Base-by-base conservation (phyloP, 2,113 vertebrate species). In the Galbula dea region DNA sequence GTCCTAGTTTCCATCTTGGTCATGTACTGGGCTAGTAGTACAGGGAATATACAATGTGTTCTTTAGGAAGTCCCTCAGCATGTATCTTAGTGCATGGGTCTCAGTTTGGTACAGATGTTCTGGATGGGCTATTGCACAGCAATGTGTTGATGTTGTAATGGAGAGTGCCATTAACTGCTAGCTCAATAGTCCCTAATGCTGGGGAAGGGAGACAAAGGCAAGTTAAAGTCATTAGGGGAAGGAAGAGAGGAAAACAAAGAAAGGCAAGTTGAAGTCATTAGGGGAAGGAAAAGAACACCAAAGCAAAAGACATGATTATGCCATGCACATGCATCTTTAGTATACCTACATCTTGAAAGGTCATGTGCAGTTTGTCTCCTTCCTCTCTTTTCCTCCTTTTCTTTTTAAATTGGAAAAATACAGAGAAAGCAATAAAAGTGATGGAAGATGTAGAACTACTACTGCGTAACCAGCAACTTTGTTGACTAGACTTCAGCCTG, bases 121-220 rank as follows among this genome's bases (percentile, higher is more conserved):
- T 79, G 74, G 68, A 85, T 17, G 71, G 75, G 32, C 77, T 85
- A 2, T 59, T 91, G 88, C 71, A 76, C 72, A 77, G 71, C 63
- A 85, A 27, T 51, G 41, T 73, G 29, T 54, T 19, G 32, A 58
- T 63, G 34, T 65, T 72, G 37, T 65, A 73, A 69, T 58, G 32
- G 32, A 52, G 29, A 59, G 37, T 77, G 55, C 72, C 62, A 26
- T 83, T 94, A 80, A 83, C 1, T 80, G 41, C 32, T 69, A n/a
- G 32, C 24, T 88, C 77, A 55, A 62, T 77, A 63, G 71, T 62
- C 74, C 9, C 1, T 69, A n/a, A 21, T 62, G 68, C 4, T 34
- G 15, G 15, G 14, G 5, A 6, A 7, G 36, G 32, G 22, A 49
- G 19, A 68, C 52, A 29, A 29, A 17, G 83, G 30, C 36, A 65